These are phyloP conservation scores for Pedionomus torquatus DNA, from an alignment of 2,113 vertebrate species.

Conservation along the genomic window DNA sequence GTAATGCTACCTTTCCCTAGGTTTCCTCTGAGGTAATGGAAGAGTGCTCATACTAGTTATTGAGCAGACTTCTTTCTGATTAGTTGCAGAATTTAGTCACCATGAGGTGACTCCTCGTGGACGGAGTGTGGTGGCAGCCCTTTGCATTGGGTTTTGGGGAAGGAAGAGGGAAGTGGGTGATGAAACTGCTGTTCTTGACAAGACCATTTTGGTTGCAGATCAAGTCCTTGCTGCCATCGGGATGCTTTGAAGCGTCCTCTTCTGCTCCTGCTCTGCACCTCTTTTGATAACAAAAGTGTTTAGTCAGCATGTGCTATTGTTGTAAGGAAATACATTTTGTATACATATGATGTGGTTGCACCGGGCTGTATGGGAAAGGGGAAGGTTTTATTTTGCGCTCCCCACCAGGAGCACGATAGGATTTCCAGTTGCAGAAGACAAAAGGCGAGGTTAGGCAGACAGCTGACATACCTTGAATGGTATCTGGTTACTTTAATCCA, in stretches of 20 bases:
- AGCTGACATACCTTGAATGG: neutral
- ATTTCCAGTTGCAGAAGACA: neutral
- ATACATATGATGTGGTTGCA: fast-evolving
- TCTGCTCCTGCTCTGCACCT: neutral
- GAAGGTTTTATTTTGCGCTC: neutral
- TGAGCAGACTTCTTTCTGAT: neutral
- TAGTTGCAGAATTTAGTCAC: neutral
- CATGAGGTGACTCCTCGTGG: neutral
- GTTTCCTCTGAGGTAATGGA: conserved; percentile 40
- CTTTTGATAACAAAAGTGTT: neutral
- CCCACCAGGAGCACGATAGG: neutral
- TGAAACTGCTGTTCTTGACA: fast-evolving
- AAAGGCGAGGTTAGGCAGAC: neutral
- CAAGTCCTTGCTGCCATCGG: neutral
- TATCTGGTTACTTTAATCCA: neutral
- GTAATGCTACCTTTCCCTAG: conserved; percentile 24
- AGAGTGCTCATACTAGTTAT: neutral
- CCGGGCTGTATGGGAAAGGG: neutral
- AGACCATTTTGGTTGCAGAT: fast-evolving
- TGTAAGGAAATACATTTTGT: neutral
- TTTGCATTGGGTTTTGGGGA: neutral
- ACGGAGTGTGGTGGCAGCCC: neutral
- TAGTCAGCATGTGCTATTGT: neutral
- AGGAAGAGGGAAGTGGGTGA: neutral
- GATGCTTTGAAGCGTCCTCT: neutral